phyloP scores from a whole-genome alignment of 2,797 vertebrate genomes.

The Anisognathus igniventris region DNA sequence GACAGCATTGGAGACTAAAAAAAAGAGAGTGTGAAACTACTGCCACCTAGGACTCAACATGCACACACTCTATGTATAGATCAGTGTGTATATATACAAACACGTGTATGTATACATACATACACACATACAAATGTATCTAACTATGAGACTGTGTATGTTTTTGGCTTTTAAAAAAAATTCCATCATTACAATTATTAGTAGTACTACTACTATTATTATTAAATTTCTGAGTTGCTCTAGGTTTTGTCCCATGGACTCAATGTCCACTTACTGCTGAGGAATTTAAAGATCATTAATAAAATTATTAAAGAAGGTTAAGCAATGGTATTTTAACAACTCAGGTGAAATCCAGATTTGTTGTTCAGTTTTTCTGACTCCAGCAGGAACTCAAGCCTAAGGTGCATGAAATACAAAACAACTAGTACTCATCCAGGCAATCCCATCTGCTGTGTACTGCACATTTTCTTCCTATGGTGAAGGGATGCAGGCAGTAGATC shows the following conservation, averaged over 20 bases:
- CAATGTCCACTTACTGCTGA: neutral
- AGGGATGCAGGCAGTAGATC: neutral
- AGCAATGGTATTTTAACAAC: neutral
- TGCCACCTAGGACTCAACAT: neutral
- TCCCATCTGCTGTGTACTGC: neutral
- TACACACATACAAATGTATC: neutral
- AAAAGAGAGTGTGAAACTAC: neutral
- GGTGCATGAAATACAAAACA: neutral
- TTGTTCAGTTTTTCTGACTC: neutral
- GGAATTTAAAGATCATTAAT: neutral
- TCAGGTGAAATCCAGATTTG: neutral
- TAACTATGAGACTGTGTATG: neutral
- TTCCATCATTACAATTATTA: neutral
- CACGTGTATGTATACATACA: fast-evolving
- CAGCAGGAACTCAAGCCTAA: neutral
- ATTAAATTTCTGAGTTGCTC: neutral
- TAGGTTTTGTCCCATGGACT: neutral
- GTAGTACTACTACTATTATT: neutral
- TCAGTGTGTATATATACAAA: neutral
- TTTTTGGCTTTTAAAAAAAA: neutral
- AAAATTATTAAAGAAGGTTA: neutral
- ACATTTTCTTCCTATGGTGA: neutral
- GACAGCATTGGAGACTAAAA: neutral
- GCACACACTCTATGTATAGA: too few relatives aligned
- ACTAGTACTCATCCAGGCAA: neutral